A percentile compares a stretch with the other conserved stretches of the same genome.
phyloP scores from a whole-genome alignment of 1,140 invertebrate species.

The Ceratosolen fusciceps region DNA sequence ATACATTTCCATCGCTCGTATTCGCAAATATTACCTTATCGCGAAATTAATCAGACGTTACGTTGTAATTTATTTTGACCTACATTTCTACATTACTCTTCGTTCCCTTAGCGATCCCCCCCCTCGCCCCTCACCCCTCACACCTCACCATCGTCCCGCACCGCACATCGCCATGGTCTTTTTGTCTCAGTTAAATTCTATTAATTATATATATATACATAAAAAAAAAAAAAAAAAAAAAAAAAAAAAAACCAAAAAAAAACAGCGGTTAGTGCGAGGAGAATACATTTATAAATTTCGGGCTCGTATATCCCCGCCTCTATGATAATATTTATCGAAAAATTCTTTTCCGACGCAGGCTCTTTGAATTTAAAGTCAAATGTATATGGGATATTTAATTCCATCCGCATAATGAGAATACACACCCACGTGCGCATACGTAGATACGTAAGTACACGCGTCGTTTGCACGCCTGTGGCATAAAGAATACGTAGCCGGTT shows the following conservation, averaged over 20 bases:
- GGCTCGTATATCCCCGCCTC: neutral
- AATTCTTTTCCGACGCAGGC: neutral
- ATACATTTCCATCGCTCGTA: neutral
- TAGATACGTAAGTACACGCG: neutral
- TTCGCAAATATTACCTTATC: conserved; percentile 4
- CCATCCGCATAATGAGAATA: neutral
- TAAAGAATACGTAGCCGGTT: neutral
- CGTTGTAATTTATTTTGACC: neutral
- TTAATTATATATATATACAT: no score
- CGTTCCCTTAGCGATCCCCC: no score
- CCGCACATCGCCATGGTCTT: no score
- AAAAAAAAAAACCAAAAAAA: no score
- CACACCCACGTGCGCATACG: no score
- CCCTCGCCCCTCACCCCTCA: no score
- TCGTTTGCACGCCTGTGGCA: neutral
- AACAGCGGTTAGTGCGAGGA: no score
- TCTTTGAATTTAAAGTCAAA: neutral
- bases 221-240: no score
- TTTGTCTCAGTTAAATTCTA: no score
- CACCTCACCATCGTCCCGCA: no score
- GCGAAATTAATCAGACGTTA: neutral
- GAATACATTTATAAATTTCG: no score
- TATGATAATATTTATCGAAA: neutral
- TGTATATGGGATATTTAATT: neutral
- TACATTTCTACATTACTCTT: no score